Evolutionary conservation across 2,888 invertebrate species (phyloP).

Genomic region (Allolobophora icterica): DNA sequence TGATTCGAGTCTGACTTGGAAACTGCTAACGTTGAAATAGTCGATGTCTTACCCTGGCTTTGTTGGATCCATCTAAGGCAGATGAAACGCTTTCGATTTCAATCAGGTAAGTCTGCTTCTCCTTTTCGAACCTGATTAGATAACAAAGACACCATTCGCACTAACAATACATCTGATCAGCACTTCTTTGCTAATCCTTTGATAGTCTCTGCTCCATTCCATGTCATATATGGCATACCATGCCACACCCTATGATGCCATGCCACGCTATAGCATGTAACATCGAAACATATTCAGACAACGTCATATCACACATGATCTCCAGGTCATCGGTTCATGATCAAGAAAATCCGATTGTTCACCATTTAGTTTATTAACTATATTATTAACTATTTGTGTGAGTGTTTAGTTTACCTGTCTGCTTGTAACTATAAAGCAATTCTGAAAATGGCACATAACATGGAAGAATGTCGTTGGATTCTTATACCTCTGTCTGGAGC

Average conservation of each 20-base stretch:
- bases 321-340: too few species aligned
- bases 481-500: neutral
- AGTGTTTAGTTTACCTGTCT: too few species aligned
- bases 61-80: constrained; percentile 90
- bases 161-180: neutral
- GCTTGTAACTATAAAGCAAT: neutral
- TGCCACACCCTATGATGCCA: neutral
- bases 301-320: too few species aligned
- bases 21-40: too few species aligned
- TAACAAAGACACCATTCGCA: neutral
- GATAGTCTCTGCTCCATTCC: too few species aligned
- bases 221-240: neutral
- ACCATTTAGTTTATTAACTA: neutral
- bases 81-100: constrained; percentile 97
- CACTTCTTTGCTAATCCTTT: neutral
- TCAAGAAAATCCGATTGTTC: neutral
- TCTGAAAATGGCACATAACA: neutral
- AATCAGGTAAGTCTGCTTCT: constrained; percentile 95
- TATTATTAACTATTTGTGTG: too few species aligned
- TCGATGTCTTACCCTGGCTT: constrained; percentile 78
- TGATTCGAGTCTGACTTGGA: too few species aligned
- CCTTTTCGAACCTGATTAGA: constrained; percentile 90
- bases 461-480: neutral
- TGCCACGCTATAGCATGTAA: too few species aligned
- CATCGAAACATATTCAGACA: too few species aligned